phyloP scores from a whole-genome alignment of 2,113 vertebrate genomes.

The Varanus salvator region DNA sequence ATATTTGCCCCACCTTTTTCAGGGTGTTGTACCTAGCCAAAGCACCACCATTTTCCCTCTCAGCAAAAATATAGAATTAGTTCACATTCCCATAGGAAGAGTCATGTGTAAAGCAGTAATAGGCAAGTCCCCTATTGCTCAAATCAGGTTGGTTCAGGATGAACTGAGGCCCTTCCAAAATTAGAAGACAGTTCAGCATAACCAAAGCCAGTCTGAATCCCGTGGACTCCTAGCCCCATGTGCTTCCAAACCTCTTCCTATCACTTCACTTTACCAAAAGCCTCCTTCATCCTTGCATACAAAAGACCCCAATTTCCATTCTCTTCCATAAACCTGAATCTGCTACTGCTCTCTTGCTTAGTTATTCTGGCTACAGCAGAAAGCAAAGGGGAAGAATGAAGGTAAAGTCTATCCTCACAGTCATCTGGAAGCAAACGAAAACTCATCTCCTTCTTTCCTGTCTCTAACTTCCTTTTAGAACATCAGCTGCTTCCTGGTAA shows the following conservation, averaged over 20 bases:
- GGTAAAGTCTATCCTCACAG: background rate
- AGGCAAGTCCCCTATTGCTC: background rate
- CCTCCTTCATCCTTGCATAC: too few species aligned
- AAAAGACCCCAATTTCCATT: too few species aligned
- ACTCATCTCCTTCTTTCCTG: background rate
- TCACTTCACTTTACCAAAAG: background rate
- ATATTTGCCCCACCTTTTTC: background rate
- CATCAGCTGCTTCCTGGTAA: background rate
- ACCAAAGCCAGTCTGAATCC: background rate
- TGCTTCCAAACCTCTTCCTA: background rate
- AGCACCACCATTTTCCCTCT: background rate
- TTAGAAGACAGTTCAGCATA: background rate
- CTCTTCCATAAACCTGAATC: background rate
- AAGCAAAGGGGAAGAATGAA: background rate
- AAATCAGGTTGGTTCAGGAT: background rate
- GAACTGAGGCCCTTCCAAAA: background rate
- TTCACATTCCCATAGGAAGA: background rate
- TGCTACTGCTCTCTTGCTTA: background rate
- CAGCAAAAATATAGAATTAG: background rate
- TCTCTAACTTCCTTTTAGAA: background rate
- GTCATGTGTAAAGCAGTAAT: background rate
- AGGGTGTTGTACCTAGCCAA: background rate
- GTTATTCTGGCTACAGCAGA: background rate
- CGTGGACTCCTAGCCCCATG: background rate
- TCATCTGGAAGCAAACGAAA: background rate